A percentile compares a stretch with the other conserved stretches of the same genome.
These are phyloP conservation scores for Lottia scabra DNA, from an alignment of 2,888 invertebrate species.

Conservation along the genomic window DNA sequence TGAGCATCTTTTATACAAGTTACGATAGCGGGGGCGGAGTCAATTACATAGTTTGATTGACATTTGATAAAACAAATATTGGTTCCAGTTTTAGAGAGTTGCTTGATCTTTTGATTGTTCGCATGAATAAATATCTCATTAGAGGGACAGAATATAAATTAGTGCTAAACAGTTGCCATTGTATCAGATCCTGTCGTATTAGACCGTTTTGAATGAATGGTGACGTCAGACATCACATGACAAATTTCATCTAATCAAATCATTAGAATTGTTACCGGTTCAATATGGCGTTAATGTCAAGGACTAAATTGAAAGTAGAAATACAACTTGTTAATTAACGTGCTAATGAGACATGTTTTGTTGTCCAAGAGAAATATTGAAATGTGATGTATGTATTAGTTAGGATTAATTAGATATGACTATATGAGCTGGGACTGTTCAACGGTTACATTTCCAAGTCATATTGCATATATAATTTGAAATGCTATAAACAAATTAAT, in stretches of 20 bases:
- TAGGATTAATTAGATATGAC: too few species aligned
- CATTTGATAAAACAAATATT: slow-evolving; percentile 1
- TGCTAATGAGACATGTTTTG: too few species aligned
- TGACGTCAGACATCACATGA: background rate
- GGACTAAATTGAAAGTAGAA: too few species aligned
- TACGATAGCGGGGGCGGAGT: background rate
- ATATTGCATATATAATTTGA: too few species aligned
- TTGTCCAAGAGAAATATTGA: too few species aligned
- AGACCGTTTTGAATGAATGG: background rate
- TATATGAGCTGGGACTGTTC: too few species aligned
- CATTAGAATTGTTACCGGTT: background rate
- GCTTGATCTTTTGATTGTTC: background rate
- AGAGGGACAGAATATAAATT: background rate
- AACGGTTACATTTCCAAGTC: too few species aligned
- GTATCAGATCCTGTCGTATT: background rate
- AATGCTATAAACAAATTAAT: too few species aligned
- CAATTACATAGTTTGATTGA: background rate
- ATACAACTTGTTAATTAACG: too few species aligned
- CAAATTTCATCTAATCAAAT: background rate
- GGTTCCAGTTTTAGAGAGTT: background rate
- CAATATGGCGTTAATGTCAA: too few species aligned
- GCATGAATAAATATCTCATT: background rate
- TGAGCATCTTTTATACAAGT: background rate
- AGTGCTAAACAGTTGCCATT: background rate
- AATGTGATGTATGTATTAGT: too few species aligned